Evolutionary conservation across 2,797 vertebrate genomes (phyloP).

Genomic region (Pipistrellus kuhlii): DNA sequence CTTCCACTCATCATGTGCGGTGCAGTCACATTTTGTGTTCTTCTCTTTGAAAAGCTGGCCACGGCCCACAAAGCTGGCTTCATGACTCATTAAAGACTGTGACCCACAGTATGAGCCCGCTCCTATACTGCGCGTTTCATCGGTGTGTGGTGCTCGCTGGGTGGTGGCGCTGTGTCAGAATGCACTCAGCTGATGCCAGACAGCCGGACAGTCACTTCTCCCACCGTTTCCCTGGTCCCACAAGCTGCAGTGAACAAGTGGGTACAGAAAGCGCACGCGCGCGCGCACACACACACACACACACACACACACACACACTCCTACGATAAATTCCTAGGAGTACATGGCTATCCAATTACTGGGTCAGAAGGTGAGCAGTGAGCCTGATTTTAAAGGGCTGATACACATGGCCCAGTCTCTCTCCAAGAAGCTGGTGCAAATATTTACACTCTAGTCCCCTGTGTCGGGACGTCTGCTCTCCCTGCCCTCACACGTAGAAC

Average conservation of each 20-base stretch:
- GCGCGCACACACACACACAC: background rate
- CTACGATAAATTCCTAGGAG: background rate
- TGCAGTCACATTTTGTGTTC: background rate
- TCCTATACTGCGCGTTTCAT: background rate
- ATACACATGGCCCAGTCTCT: background rate
- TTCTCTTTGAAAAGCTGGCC: slow-evolving; percentile 33
- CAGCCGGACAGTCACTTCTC: background rate
- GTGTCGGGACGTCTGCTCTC: background rate
- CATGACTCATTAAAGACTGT: slow-evolving; percentile 39
- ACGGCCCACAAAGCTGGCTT: slow-evolving; percentile 7
- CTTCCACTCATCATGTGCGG: background rate
- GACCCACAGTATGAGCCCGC: slow-evolving; percentile 22
- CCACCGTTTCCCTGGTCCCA: background rate
- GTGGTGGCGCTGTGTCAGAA: background rate
- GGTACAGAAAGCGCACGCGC: background rate
- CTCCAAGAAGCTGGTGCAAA: background rate
- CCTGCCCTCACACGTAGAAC: background rate
- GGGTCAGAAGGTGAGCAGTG: background rate
- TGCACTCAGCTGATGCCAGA: background rate
- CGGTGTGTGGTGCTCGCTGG: background rate
- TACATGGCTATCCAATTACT: background rate
- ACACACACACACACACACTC: background rate
- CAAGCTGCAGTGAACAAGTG: background rate
- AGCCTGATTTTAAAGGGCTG: slow-evolving; percentile 17
- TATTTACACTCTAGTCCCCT: background rate